Base-by-base conservation (phyloP, 2,888 invertebrate species). In the Lacanobia oleracea region DNA sequence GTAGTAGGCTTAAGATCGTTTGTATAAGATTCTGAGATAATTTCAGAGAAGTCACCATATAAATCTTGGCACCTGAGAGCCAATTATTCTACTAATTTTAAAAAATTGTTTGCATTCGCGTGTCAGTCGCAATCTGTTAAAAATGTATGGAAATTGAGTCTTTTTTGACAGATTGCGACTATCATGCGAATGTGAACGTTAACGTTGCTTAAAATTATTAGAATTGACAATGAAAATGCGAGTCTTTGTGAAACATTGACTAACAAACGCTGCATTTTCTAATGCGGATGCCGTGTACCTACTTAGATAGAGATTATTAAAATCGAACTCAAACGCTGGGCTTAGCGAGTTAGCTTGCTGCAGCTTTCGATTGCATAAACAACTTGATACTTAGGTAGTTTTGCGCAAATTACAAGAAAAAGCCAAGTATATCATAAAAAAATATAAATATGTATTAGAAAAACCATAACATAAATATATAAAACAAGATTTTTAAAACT, bases 1-100 rank as follows among this genome's bases (percentile, higher is more conserved):
- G 69, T 66, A 75, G 57, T 54, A 72, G 67, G 73, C 27, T 64
- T 66, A 33, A 62, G 51, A 72, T 77, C 14, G 16, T 50, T 48
- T 18, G 33, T 33, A 77, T 50, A 59, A 23, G 70, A 53, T 77
- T 18, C 18, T 43, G 51, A 65, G 53, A 53, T 65, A 18, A 21
- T 75, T 12, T 33, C 48, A 6, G 23, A 48, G 5, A 40, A 14
- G 14, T 21, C 3, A 21, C 18, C 12, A 12, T n/a, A 40, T 21
- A 48, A 40, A 8, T 45, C 10, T n/a, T 56, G 1, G 12, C 3
- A 27, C 27, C 27, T 27, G 27, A 27, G 27, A 3, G 27, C 27
- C 27, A 27, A 27, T 27, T 27, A 27, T 27, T 27, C 27, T 27
- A 3, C 1, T 27, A 27, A 27, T 27, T 27, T 27, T 27, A 2